phyloP scores from a whole-genome alignment of 1,140 invertebrate genomes.

The Charaxes varanes region DNA sequence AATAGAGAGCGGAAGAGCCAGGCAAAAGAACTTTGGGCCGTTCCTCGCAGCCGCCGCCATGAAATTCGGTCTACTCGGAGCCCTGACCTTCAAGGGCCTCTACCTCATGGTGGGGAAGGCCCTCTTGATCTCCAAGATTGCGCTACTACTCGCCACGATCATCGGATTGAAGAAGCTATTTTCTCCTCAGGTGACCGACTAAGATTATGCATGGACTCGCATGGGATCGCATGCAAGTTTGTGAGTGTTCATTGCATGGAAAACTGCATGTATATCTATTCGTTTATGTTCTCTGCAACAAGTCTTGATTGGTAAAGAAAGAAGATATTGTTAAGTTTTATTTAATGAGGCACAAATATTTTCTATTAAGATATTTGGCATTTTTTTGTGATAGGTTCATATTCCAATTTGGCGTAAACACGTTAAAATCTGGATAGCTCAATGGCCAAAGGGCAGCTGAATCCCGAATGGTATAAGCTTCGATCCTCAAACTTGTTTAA shows the following conservation, averaged over 20 bases:
- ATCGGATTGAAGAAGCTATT: slow-evolving; percentile 89
- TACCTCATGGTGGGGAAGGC: slow-evolving; percentile 89
- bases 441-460: no score
- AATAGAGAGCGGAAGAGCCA: slow-evolving; percentile 78
- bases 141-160: slow-evolving; percentile 83
- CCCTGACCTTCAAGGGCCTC: slow-evolving; percentile 85
- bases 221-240: slow-evolving; percentile 13
- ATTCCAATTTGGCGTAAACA: no score
- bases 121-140: slow-evolving; percentile 87
- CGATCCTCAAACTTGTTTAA: no score
- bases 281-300: slow-evolving; percentile 6
- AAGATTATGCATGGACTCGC: slow-evolving; percentile 24
- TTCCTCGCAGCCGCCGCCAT: slow-evolving; percentile 83
- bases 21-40: slow-evolving; percentile 83
- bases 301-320: not conserved
- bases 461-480: no score
- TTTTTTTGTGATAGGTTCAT: no score
- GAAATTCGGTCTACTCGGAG: slow-evolving; percentile 86
- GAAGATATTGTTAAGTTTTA: no score
- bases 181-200: slow-evolving; percentile 75
- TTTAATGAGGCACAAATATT: no score
- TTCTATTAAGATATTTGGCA: no score
- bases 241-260: slow-evolving; percentile 1
- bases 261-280: no score
- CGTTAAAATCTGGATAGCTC: no score